Evolutionary conservation across 2,888 invertebrate genomes (phyloP).

Genomic region (Chrysodeixis includens): DNA sequence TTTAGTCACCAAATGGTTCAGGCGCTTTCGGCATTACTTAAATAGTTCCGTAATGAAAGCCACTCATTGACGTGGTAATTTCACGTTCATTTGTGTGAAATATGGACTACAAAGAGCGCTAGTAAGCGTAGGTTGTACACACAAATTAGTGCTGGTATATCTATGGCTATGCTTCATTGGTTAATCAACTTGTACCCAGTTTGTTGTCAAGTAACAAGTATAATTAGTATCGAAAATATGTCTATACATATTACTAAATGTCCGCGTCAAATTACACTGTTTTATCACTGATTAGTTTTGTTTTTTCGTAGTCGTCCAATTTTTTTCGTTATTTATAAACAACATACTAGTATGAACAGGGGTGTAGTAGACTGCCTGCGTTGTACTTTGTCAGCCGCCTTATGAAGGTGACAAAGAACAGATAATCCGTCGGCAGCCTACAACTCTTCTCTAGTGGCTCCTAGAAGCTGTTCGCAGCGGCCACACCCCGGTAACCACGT

Average conservation of each 20-base stretch:
- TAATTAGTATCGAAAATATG: no score
- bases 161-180: not conserved
- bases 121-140: not conserved
- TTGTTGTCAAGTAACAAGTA: not conserved
- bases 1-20: constrained; percentile 43
- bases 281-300: not conserved
- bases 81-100: constrained; percentile 14
- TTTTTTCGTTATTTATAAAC: constrained; percentile 10
- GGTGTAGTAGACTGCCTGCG: no score
- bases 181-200: not conserved
- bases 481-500: no score
- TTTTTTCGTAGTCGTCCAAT: not conserved
- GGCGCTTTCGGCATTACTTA: constrained; percentile 28
- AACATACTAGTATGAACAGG: no score
- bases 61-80: constrained; percentile 43
- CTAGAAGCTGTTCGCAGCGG: no score
- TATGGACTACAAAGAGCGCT: constrained; percentile 12
- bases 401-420: no score
- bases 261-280: no score
- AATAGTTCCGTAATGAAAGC: constrained; percentile 47
- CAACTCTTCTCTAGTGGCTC: no score
- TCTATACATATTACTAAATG: no score
- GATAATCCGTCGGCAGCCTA: no score
- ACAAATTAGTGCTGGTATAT: not conserved
- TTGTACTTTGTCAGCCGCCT: no score